Evolutionary conservation across 2,797 vertebrate species (phyloP).

Genomic region (Garrulus glandarius): DNA sequence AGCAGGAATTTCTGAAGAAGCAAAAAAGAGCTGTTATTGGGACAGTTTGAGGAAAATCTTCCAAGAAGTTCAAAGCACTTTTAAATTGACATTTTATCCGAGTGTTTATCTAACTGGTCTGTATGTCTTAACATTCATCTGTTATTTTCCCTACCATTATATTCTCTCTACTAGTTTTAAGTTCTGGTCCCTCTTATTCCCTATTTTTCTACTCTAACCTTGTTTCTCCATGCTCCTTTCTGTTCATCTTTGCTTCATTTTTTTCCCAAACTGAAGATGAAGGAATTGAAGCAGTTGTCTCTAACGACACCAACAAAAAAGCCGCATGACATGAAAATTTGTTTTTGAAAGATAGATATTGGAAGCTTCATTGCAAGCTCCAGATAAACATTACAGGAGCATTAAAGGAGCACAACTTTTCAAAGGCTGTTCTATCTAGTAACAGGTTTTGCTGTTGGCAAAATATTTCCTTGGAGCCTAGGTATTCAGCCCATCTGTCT

Average conservation of each 20-base stretch:
- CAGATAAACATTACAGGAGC: background rate
- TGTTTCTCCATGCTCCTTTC: background rate
- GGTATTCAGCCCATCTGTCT: background rate
- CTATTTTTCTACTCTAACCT: background rate
- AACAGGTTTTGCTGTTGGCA: background rate
- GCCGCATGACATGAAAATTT: background rate
- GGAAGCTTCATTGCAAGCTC: background rate
- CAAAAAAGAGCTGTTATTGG: background rate
- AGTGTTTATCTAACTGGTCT: background rate
- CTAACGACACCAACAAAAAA: background rate
- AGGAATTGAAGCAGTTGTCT: background rate
- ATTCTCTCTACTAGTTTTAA: background rate
- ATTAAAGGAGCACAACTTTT: background rate
- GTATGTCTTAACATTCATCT: background rate
- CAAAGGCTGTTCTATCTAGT: background rate
- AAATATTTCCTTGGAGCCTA: background rate
- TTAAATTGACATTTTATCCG: accelerated
- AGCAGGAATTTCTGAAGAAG: background rate
- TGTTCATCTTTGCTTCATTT: accelerated
- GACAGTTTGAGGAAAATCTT: background rate
- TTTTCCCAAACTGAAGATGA: background rate
- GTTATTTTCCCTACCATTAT: background rate
- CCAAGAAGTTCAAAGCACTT: background rate
- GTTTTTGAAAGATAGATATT: background rate
- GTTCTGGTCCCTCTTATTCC: background rate